Conservation (phyloP, 2,113 vertebrate genomes). For the Cyphomyrus discorhynchus region DNA sequence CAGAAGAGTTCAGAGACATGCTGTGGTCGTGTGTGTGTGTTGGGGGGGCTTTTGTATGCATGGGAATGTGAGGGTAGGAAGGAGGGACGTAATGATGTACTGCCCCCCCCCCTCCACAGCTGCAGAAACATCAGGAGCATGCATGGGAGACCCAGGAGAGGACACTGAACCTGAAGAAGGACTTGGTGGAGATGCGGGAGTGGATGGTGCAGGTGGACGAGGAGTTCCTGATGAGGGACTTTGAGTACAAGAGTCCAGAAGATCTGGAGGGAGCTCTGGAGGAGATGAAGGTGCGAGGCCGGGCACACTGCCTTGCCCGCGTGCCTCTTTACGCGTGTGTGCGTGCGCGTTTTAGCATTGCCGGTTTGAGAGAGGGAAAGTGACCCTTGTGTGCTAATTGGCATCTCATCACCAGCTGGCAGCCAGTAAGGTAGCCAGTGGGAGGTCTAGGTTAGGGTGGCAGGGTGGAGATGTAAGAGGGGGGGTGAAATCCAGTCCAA, state of each 20-base stretch:
- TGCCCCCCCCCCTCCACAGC: conserved; percentile 47
- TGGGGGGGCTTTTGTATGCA: background rate
- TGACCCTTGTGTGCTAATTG: background rate
- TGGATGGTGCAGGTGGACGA: conserved; percentile 95
- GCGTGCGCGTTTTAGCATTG: background rate
- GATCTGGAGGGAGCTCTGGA: conserved; percentile 83
- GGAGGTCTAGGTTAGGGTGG: background rate
- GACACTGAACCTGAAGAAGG: conserved; percentile 85
- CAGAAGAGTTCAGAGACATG: background rate
- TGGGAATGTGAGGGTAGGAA: background rate
- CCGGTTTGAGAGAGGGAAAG: background rate
- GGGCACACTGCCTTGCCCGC: too few species aligned
- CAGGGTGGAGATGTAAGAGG: background rate
- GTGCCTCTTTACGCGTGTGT: background rate
- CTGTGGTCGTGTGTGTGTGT: background rate
- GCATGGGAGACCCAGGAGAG: conserved; percentile 82
- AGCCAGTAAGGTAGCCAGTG: background rate
- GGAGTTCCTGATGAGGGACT: conserved; percentile 92
- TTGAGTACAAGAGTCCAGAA: conserved; percentile 92
- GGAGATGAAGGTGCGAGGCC: conserved; percentile 84
- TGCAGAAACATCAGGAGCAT: conserved; percentile 72
- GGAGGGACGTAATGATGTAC: background rate
- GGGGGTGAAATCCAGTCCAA: background rate
- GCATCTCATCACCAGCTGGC: background rate
- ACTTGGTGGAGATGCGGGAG: conserved; percentile 95